Percentiles rank a stretch among this genome's conserved stretches.
Conservation (phyloP, 2,113 vertebrate genomes). For the Sphyrna mokarran region DNA sequence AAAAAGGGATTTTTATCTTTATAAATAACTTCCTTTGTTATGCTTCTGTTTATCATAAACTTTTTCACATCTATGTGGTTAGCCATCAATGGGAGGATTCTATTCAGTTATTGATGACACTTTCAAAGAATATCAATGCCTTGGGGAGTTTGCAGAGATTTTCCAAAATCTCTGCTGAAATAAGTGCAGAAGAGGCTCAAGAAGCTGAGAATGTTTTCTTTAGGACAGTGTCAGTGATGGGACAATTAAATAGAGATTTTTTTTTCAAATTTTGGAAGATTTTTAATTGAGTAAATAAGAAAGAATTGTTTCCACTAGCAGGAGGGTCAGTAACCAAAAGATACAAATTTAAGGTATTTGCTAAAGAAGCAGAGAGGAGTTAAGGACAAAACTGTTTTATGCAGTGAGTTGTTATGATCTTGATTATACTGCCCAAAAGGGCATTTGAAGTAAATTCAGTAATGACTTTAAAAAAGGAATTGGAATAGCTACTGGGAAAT, state of each 20-base stretch:
- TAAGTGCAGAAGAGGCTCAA: neutral
- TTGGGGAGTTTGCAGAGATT: neutral
- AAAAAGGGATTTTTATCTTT: neutral
- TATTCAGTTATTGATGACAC: neutral
- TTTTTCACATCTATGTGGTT: neutral
- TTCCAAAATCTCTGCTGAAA: neutral
- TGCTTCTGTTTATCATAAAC: neutral
- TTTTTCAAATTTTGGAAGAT: neutral
- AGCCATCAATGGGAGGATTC: neutral
- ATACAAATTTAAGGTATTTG: neutral
- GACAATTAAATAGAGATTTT: neutral
- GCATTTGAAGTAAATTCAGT: neutral
- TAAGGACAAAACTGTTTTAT: neutral
- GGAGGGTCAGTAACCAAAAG: neutral
- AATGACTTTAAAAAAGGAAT: neutral
- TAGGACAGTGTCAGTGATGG: neutral
- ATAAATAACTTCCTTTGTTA: neutral
- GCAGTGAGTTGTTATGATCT: neutral
- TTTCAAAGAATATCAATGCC: neutral
- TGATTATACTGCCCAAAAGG: neutral
- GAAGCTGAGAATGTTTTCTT: neutral
- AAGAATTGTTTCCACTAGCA: neutral
- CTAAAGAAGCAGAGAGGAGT: neutral
- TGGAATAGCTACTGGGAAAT: neutral
- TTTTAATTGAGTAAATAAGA: neutral